These are phyloP conservation scores for Megaceryle alcyon DNA, from an alignment of 2,797 vertebrate species.

Conservation along the genomic window DNA sequence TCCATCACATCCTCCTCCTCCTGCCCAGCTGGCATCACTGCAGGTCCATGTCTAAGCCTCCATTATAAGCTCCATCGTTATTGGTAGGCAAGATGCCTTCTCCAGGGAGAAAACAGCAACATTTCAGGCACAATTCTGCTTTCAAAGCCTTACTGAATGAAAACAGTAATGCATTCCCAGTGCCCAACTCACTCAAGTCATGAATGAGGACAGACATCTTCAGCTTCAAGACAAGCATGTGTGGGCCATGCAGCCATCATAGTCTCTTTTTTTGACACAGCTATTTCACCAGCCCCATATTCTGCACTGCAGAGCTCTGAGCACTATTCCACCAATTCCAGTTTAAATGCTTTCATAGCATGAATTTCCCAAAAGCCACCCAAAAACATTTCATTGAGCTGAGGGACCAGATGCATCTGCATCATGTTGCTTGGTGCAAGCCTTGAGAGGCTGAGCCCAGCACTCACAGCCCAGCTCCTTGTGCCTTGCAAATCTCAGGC, in stretches of 20 bases:
- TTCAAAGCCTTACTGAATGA: background rate
- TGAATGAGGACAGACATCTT: background rate
- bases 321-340: background rate
- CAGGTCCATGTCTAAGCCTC: background rate
- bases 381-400: background rate
- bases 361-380: background rate
- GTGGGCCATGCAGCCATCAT: rapidly evolving
- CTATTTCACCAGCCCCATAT: background rate
- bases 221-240: background rate
- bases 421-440: background rate
- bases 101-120: background rate
- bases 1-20: background rate
- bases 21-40: background rate
- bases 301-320: background rate
- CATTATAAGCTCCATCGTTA: background rate
- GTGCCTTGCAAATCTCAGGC: background rate
- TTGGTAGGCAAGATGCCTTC: background rate
- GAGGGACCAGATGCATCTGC: background rate
- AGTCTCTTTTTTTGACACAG: background rate
- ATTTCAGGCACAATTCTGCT: background rate
- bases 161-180: background rate
- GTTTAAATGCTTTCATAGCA: background rate
- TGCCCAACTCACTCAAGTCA: background rate
- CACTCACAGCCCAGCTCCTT: background rate
- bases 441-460: background rate